Evolutionary conservation across 2,797 vertebrate species (phyloP).

Genomic region (Poecilia picta): DNA sequence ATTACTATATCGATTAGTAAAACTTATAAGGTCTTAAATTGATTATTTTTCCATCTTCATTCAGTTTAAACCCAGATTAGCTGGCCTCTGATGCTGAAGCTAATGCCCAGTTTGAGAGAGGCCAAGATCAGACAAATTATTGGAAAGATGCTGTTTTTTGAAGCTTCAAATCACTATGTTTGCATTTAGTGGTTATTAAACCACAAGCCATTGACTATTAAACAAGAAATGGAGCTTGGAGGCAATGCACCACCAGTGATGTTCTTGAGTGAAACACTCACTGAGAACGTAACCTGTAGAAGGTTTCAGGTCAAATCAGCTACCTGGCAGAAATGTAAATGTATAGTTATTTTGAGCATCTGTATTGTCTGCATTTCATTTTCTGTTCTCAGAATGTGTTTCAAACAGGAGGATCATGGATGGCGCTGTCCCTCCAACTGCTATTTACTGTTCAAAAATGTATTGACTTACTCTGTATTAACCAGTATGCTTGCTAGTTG

Average conservation of each 20-base stretch:
- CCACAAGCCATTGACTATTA: background rate
- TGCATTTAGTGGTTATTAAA: background rate
- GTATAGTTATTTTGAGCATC: background rate
- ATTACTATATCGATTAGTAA: constrained; percentile 10
- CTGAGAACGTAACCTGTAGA: background rate
- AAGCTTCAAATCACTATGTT: background rate
- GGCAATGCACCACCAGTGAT: background rate
- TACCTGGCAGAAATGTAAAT: background rate
- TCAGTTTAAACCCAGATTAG: background rate
- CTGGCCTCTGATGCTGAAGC: background rate
- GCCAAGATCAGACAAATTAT: background rate
- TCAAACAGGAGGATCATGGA: background rate
- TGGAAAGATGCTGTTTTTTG: background rate
- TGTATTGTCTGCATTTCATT: background rate
- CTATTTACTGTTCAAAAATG: background rate
- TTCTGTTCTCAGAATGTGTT: background rate
- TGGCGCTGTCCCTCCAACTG: background rate
- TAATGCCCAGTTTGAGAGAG: background rate
- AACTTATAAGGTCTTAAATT: constrained; percentile 1
- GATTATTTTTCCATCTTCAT: background rate
- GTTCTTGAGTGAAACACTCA: background rate
- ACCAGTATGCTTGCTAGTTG: background rate
- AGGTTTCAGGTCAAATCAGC: background rate
- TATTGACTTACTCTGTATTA: background rate
- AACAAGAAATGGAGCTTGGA: background rate